Conservation (phyloP, 2,888 invertebrate genomes). For the Laspeyria flexula region DNA sequence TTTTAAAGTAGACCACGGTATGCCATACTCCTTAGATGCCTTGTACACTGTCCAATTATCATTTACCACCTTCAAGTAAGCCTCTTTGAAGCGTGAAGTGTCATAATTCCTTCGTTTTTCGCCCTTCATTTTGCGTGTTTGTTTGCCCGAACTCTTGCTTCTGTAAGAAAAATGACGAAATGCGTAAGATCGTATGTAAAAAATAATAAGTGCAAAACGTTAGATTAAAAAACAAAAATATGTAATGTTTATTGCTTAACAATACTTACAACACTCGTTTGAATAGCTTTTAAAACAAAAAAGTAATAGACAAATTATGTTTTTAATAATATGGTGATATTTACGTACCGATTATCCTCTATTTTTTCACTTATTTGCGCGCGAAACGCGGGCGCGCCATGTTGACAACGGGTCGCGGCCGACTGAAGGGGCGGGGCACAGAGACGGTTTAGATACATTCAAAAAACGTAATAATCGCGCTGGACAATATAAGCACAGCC, state of each 20-base stretch:
- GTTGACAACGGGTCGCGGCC: no score
- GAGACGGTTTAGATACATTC: no score
- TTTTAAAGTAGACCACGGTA: neutral
- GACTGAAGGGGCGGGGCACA: no score
- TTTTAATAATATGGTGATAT: neutral
- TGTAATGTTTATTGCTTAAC: neutral
- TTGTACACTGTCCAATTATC: neutral
- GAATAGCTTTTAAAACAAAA: neutral
- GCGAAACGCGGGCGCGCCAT: no score
- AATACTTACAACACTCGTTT: neutral
- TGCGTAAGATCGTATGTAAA: neutral
- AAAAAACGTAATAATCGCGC: no score
- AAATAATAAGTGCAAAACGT: neutral
- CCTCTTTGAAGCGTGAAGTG: neutral
- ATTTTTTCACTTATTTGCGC: neutral
- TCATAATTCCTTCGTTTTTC: neutral
- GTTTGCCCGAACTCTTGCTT: neutral
- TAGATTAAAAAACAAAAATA: neutral
- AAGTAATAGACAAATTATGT: neutral
- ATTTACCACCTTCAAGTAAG: neutral
- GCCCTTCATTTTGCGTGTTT: neutral
- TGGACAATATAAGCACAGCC: no score
- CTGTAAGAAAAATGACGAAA: neutral
- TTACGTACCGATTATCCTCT: neutral
- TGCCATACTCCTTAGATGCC: constrained; percentile 2